These are phyloP conservation scores for Tichodroma muraria DNA, from an alignment of 2,113 vertebrate genomes.

Conservation along the genomic window DNA sequence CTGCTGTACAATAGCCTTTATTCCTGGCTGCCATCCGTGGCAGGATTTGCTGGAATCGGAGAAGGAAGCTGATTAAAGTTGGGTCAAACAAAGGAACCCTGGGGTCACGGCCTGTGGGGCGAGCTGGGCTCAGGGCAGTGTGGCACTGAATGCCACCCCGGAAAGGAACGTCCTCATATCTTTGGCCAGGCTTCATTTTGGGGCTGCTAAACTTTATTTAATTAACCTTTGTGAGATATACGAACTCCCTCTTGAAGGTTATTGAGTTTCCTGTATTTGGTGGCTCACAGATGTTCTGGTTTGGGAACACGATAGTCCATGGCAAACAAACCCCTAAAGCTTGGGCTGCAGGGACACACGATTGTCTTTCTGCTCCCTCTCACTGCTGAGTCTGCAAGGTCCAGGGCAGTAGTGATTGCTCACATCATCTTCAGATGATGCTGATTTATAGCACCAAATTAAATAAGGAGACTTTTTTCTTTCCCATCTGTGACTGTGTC, in stretches of 20 bases:
- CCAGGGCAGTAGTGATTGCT: neutral
- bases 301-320: fast-evolving
- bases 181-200: neutral
- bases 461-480: neutral
- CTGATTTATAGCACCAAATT: neutral
- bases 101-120: neutral
- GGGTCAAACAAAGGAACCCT: neutral
- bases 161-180: fast-evolving
- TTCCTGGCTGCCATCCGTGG: neutral
- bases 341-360: fast-evolving
- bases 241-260: neutral
- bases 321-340: neutral
- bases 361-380: neutral
- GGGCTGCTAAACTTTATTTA: neutral
- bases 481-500: too few species aligned
- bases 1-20: neutral
- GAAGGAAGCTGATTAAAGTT: constrained; percentile 36
- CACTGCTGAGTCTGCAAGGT: neutral
- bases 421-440: neutral
- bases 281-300: neutral
- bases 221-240: neutral
- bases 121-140: neutral
- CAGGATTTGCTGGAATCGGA: neutral
- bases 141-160: neutral
- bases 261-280: neutral